These are phyloP conservation scores for Saguinus midas DNA, from an alignment of 2,113 vertebrate species.

Conservation along the genomic window DNA sequence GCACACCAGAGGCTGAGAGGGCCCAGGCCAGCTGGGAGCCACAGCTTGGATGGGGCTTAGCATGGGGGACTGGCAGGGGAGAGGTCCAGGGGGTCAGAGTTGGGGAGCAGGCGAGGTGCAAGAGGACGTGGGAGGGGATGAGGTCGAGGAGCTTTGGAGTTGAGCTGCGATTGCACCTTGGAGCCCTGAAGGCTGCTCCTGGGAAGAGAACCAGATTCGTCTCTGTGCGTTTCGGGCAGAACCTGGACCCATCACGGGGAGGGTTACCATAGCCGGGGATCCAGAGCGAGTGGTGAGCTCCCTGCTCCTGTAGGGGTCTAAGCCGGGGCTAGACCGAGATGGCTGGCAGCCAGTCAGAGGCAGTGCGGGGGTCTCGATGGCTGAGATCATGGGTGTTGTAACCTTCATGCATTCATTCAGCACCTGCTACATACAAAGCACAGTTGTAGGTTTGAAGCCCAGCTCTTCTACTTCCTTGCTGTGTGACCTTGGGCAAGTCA, in stretches of 20 bases:
- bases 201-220: not conserved
- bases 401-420: not conserved
- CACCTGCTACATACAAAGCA: accelerated
- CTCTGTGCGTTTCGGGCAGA: not conserved
- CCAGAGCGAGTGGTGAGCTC: not conserved
- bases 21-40: not conserved
- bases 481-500: not conserved
- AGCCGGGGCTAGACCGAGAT: not conserved
- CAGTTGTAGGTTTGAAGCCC: not conserved
- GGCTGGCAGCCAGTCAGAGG: not conserved
- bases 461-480: not conserved
- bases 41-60: accelerated
- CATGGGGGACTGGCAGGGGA: accelerated
- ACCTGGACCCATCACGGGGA: accelerated
- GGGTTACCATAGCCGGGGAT: accelerated
- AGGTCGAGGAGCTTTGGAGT: not conserved
- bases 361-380: accelerated
- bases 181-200: not conserved
- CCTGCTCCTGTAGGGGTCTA: not conserved
- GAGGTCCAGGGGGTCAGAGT: not conserved
- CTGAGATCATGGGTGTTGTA: accelerated
- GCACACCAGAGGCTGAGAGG: not conserved
- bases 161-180: not conserved
- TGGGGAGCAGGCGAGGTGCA: not conserved
- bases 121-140: not conserved